These are phyloP conservation scores for Patiria miniata DNA, from an alignment of 35 echinoderm and acorn worm genomes.

Conservation along the genomic window DNA sequence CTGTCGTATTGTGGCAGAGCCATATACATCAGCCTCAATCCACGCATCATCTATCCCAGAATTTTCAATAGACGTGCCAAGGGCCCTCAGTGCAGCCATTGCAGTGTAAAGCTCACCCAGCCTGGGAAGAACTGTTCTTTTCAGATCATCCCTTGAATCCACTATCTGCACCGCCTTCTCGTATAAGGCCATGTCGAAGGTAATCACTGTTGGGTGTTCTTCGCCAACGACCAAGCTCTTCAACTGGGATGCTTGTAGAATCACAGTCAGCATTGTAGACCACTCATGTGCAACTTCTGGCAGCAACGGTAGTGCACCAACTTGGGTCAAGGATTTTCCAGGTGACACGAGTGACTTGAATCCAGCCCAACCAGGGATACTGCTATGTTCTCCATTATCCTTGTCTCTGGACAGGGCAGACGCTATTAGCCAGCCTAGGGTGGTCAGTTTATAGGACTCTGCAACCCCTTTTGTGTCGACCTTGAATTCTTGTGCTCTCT, in stretches of 20 bases:
- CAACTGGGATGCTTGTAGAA: constrained; percentile 17
- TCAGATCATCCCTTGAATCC: not conserved
- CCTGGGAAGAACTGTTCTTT: not conserved
- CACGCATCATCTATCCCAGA: too few relatives aligned
- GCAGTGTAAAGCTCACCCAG: constrained; percentile 41
- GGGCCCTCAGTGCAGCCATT: constrained; percentile 53
- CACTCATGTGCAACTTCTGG: not conserved
- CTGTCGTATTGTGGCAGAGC: constrained; percentile 55
- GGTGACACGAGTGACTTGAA: not conserved
- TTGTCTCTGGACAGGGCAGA: not conserved
- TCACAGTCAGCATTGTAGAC: constrained; percentile 9
- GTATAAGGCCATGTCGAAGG: not conserved
- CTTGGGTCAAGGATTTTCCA: not conserved
- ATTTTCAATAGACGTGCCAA: constrained; percentile 51
- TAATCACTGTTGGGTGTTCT: not conserved
- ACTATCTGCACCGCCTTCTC: not conserved
- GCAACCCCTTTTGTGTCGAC: not conserved
- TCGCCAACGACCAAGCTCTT: constrained; percentile 16
- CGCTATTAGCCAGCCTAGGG: constrained; percentile 32
- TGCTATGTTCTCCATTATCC: too few relatives aligned
- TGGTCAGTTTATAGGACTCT: not conserved
- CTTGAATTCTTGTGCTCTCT: not conserved
- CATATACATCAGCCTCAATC: constrained; percentile 58
- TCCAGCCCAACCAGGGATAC: too few relatives aligned
- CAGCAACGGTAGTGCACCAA: not conserved